Evolutionary conservation across 2,113 vertebrate genomes (phyloP), one percentile per base, ranked within the genome.

Genomic region (Ictalurus furcatus): DNA sequence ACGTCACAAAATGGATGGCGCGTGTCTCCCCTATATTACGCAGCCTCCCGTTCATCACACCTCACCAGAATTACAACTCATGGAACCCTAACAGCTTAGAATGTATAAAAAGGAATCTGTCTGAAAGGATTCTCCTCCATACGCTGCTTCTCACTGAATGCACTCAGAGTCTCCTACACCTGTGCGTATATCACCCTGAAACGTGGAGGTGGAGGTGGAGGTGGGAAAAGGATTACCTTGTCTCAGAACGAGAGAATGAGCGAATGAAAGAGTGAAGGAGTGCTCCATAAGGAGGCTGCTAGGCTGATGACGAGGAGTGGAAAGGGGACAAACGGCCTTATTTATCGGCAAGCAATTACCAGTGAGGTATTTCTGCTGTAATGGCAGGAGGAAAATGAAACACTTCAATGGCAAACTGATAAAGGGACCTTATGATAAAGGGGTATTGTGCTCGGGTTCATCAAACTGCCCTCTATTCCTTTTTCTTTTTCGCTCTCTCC

Each of bases 261-360:
- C 73, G 76, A 84, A 56, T 78, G 61, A 67, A 59, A 84, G 81
- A 85, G 80, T 76, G 86, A 78, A 87, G 48, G 67, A 78, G 67
- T 84, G 58, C 79, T 84, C 69, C 67, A 63, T 91, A 81, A 52
- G 78, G 67, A 76, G 56, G 17, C 85, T 90, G 76, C 67, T 76
- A 11, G 21, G 37, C 79, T 79, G 73, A 85, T 56, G 37, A 74
- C 25, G 69, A 85, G 89, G 90, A 19, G 80, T 86, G 30, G 69
- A 85, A 73, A 83, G 88, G 52, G 88, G 63, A 85, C 67, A 87
- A 92, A 91, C 89, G 90, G 89, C 85, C 85, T 84, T 90, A 89
- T 94, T 92, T 90, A 90, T 93, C 87, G 92, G 84, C 61, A 84
- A 79, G 85, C 91, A 92, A 91, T 94, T 93, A 92, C 92, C 85